Evolutionary conservation across 1,140 invertebrate genomes (phyloP).

Genomic region (Polypedilum vanderplanki): DNA sequence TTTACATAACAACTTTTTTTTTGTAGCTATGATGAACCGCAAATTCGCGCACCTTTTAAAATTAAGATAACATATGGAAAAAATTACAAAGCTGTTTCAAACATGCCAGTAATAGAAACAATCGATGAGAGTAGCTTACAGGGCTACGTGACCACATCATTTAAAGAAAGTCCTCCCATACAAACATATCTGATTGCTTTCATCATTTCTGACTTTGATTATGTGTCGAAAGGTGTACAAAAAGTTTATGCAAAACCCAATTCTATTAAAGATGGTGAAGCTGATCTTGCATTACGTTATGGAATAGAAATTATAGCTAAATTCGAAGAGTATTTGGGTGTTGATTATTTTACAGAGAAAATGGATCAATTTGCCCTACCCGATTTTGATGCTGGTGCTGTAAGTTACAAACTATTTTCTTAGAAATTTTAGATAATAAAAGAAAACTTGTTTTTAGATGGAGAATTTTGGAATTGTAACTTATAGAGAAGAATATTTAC

Average conservation of each 20-base stretch:
- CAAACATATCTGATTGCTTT: conserved; percentile 73
- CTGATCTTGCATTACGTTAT: conserved; percentile 38
- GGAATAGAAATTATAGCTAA: conserved; percentile 29
- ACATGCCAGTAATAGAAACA: conserved; percentile 47
- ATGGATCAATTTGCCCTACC: conserved; percentile 80
- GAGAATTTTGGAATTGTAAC: conserved; percentile 80
- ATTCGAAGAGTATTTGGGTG: conserved; percentile 36
- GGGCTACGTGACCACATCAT: conserved; percentile 53
- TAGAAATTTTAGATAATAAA: conserved; percentile 48
- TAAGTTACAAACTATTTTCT: conserved; percentile 43
- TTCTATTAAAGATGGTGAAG: conserved; percentile 7
- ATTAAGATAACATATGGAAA: conserved; percentile 51
- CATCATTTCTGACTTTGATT: conserved; percentile 57
- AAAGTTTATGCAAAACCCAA: background rate
- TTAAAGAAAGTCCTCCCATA: conserved; percentile 47
- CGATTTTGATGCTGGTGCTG: conserved; percentile 72
- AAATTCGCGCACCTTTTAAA: conserved; percentile 32
- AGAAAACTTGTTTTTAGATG: conserved; percentile 60
- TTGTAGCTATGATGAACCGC: conserved; percentile 24
- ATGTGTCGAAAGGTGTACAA: background rate
- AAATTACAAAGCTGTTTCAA: conserved; percentile 50
- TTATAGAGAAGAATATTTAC: conserved; percentile 52
- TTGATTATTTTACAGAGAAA: conserved; percentile 41
- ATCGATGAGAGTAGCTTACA: conserved; percentile 1
- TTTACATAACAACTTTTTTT: background rate